Percentiles rank a stretch among this genome's conserved stretches.
Evolutionary conservation across 2,797 vertebrate species (phyloP).

Genomic region (Poeciliopsis paucimaculata): DNA sequence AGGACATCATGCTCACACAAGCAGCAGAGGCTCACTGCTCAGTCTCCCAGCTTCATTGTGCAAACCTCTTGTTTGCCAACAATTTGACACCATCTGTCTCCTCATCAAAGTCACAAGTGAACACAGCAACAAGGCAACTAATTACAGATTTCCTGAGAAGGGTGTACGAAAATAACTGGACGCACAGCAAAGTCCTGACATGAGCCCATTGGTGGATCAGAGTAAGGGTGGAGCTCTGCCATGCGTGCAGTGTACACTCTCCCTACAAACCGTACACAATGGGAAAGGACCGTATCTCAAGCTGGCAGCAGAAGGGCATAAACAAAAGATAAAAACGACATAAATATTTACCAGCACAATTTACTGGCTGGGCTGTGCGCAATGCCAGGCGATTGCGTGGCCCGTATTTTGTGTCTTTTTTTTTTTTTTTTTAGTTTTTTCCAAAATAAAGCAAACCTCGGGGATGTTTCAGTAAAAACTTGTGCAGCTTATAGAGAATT

Average conservation of each 20-base stretch:
- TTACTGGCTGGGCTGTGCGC: background rate
- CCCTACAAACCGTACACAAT: background rate
- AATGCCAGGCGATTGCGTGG: background rate
- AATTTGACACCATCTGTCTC: background rate
- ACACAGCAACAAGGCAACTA: background rate
- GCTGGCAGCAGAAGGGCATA: background rate
- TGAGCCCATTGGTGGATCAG: background rate
- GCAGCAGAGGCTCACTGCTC: background rate
- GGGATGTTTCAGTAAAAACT: background rate
- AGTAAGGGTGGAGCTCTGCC: background rate
- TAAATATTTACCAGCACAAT: background rate
- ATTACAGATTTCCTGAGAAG: background rate
- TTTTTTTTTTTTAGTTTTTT: too few relatives aligned
- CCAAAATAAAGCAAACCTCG: background rate
- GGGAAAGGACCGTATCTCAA: background rate
- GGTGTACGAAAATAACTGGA: background rate
- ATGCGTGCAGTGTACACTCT: background rate
- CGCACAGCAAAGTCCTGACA: background rate
- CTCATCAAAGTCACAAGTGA: background rate
- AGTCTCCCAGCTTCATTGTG: background rate
- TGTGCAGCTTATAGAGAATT: background rate
- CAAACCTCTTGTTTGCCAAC: background rate
- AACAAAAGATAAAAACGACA: background rate
- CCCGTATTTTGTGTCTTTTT: background rate
- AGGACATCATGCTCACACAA: background rate